These are phyloP conservation scores for Vannuccia rotundouncinata DNA, from an alignment of 2,888 invertebrate species.

Conservation along the genomic window DNA sequence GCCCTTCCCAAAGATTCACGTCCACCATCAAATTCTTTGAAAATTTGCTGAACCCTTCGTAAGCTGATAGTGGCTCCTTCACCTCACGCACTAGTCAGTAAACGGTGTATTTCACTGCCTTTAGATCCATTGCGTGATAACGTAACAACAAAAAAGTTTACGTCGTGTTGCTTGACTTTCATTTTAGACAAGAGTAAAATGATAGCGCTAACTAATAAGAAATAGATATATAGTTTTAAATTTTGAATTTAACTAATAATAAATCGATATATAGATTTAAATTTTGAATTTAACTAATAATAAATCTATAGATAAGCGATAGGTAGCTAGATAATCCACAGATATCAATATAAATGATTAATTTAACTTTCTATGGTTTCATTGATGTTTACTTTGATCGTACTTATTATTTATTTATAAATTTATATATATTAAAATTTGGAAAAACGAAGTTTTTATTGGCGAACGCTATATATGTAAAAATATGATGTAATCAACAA, in stretches of 20 bases:
- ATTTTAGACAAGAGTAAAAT: conserved; percentile 8
- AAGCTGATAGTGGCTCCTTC: conserved; percentile 11
- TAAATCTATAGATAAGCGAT: conserved; percentile 22
- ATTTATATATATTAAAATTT: not conserved
- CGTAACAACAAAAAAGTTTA: conserved; percentile 22
- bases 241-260: conserved; percentile 26
- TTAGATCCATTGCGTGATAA: conserved; percentile 16
- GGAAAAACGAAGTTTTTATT: conserved; percentile 3
- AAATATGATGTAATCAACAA: too few species aligned
- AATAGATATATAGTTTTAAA: conserved; percentile 15
- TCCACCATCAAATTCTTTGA: conserved; percentile 15
- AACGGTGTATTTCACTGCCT: conserved; percentile 26
- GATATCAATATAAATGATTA: conserved; percentile 2
- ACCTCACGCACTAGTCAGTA: conserved; percentile 1
- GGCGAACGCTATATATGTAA: not conserved
- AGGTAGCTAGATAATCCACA: not conserved
- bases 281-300: conserved; percentile 26
- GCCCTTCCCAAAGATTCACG: conserved; percentile 22
- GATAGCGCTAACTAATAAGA: conserved; percentile 14
- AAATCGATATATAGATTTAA: conserved; percentile 13
- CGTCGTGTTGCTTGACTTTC: conserved; percentile 15
- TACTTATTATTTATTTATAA: not conserved
- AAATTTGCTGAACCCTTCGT: conserved; percentile 23
- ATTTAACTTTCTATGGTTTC: conserved; percentile 6
- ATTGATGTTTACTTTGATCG: not conserved